A percentile compares a stretch with the other conserved stretches of the same genome.
These are phyloP conservation scores for Platerodrilus igneus DNA, from an alignment of 2,888 invertebrate genomes.

Conservation along the genomic window DNA sequence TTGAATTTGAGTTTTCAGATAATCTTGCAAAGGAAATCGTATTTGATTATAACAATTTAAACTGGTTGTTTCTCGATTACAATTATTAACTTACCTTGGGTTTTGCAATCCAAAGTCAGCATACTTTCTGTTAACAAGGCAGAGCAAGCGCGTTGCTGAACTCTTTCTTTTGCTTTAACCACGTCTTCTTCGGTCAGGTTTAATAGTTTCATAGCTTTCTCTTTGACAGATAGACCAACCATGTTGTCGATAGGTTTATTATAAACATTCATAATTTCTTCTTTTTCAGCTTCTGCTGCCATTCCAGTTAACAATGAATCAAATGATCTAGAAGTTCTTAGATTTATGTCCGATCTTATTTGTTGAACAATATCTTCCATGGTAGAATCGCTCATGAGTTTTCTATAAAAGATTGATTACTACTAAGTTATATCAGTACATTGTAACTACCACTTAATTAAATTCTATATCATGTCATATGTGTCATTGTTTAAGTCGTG, in stretches of 20 bases:
- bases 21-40: too few relatives aligned
- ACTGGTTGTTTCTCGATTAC: too few relatives aligned
- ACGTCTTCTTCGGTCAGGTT: conserved; percentile 28
- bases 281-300: conserved; percentile 27
- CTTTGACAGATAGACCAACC: conserved; percentile 11
- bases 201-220: conserved; percentile 26
- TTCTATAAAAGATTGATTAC: conserved; percentile 13
- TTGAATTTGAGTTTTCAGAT: too few relatives aligned
- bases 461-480: too few relatives aligned
- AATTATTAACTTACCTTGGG: too few relatives aligned
- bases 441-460: too few relatives aligned
- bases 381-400: conserved; percentile 29
- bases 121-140: too few relatives aligned
- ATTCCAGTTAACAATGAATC: conserved; percentile 31
- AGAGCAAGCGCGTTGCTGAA: conserved; percentile 1
- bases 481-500: too few relatives aligned
- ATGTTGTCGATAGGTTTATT: conserved; percentile 17
- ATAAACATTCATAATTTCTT: conserved; percentile 22
- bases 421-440: too few relatives aligned
- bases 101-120: too few relatives aligned
- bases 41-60: too few relatives aligned
- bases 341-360: conserved; percentile 17
- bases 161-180: conserved; percentile 10
- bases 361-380: conserved; percentile 30
- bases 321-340: conserved; percentile 29